Base-by-base conservation (phyloP, 2,797 vertebrate genomes). In the Platyrinchus mystaceus region DNA sequence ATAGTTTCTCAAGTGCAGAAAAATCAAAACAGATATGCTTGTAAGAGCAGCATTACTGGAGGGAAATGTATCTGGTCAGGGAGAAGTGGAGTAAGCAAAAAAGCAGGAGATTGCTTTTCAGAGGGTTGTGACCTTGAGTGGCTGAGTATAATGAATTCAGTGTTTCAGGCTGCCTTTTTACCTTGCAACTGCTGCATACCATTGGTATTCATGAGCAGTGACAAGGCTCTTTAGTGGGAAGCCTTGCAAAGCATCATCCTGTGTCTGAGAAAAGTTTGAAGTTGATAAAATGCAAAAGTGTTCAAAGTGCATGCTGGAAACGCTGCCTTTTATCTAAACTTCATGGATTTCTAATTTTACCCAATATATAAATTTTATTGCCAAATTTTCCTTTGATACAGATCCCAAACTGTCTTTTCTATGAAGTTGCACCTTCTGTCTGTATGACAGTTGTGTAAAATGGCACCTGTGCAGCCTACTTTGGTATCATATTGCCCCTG, bases 151-250 rank as follows among this genome's bases (percentile, higher is more conserved):
- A 91, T 88, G 86, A 64, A 34, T 34, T 41, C 59, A 93, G 83
- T 93, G 93, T 94, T 95, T 86, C 75, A 79, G 49, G 39, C 85
- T 13, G n/a, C 69, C 62, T 93, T 87, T 93, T 88, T 88, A 88
- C 92, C 84, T 94, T 80, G 17, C 67, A 10, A 87, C 75, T 69
- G 56, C 70, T 93, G 79, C 84, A 84, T 96, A 39, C 90, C 84
- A 44, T 52, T 79, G 71, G 49, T 78, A 87, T 81, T 87, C 85
- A 84, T 49, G 80, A 87, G 63, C 34, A 64, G 41, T 16, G 71
- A 63, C 4, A 20, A 43, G 62, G 50, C 62, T 91, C 7, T 91
- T 76, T 55, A 44, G 47, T 1, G 2, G 67, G n/a, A 62, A 91
- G 36, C 73, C 19, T 52, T 75, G 77, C 37, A 69, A 66, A 77